Conservation (phyloP, 2,888 invertebrate genomes). For the Laothoe populi region DNA sequence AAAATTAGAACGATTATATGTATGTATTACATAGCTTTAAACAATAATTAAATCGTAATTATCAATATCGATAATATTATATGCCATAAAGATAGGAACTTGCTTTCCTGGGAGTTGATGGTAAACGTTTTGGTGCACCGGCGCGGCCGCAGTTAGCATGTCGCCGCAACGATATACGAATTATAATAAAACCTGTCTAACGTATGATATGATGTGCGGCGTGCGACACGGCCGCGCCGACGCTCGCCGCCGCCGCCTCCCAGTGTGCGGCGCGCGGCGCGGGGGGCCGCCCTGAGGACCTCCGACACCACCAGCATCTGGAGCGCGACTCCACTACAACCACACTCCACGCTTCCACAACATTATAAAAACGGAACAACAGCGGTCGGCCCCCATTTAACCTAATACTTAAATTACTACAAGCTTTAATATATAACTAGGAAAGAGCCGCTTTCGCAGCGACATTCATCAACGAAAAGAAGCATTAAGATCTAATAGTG, state of each 20-base stretch:
- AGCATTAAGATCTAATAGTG: slow-evolving; percentile 85
- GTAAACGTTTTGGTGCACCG: slow-evolving; percentile 71
- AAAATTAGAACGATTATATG: slow-evolving; percentile 86
- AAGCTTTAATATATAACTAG: slow-evolving; percentile 83
- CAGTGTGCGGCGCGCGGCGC: slow-evolving; percentile 79
- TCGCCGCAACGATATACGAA: slow-evolving; percentile 80
- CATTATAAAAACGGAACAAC: slow-evolving; percentile 59
- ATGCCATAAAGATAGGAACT: slow-evolving; percentile 86
- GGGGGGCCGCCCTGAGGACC: slow-evolving; percentile 56
- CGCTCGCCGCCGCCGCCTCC: slow-evolving; percentile 79
- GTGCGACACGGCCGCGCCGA: slow-evolving; percentile 65
- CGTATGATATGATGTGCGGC: slow-evolving; percentile 83
- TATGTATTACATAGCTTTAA: slow-evolving; percentile 86
- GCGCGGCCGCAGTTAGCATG: slow-evolving; percentile 73
- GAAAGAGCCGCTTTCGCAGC: slow-evolving; percentile 75
- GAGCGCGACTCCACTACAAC: slow-evolving; percentile 28
- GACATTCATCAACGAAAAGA: slow-evolving; percentile 81
- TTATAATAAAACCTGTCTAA: slow-evolving; percentile 83
- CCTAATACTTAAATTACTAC: slow-evolving; percentile 80
- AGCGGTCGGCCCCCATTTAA: slow-evolving; percentile 70
- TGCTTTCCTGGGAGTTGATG: slow-evolving; percentile 86
- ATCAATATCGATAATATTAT: slow-evolving; percentile 86
- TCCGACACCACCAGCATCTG: slow-evolving; percentile 35
- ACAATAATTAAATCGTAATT: slow-evolving; percentile 86
- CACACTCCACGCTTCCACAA: slow-evolving; percentile 31